These are phyloP conservation scores for Trichonephila clavata DNA, from an alignment of 1,140 invertebrate genomes.

Conservation along the genomic window DNA sequence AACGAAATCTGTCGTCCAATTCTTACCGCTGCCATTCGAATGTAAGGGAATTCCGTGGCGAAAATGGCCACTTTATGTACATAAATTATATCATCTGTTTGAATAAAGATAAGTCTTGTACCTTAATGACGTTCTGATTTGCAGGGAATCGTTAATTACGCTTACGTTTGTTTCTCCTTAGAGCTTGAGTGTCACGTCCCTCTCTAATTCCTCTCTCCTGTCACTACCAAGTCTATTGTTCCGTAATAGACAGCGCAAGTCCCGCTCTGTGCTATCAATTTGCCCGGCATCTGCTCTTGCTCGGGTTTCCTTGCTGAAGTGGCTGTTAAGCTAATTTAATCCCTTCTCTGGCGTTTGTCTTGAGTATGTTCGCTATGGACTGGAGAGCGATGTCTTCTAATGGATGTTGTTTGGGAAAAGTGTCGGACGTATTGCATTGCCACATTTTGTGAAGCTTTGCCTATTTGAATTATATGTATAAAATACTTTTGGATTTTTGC, in stretches of 20 bases:
- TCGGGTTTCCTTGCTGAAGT: background rate
- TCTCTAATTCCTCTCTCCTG: background rate
- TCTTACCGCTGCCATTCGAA: background rate
- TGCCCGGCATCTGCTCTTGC: constrained; percentile 14
- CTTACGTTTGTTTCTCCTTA: background rate
- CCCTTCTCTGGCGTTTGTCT: too few relatives aligned
- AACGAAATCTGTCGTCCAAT: background rate
- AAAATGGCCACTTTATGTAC: background rate
- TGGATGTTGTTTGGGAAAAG: too few relatives aligned
- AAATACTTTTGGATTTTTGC: too few relatives aligned
- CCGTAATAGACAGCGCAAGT: background rate
- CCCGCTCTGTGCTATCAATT: background rate
- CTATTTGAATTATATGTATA: too few relatives aligned
- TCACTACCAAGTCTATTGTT: background rate
- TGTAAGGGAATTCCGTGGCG: background rate
- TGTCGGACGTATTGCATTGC: too few relatives aligned
- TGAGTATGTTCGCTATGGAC: too few relatives aligned
- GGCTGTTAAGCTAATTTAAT: background rate
- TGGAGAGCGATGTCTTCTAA: too few relatives aligned
- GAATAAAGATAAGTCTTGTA: background rate
- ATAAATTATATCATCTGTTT: background rate
- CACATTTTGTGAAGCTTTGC: too few relatives aligned
- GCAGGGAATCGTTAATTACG: constrained; percentile 8
- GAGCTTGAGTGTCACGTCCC: constrained; percentile 1
- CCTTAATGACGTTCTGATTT: constrained; percentile 26